Conservation (phyloP, 2,888 invertebrate genomes). For the Nemurella pictetii region DNA sequence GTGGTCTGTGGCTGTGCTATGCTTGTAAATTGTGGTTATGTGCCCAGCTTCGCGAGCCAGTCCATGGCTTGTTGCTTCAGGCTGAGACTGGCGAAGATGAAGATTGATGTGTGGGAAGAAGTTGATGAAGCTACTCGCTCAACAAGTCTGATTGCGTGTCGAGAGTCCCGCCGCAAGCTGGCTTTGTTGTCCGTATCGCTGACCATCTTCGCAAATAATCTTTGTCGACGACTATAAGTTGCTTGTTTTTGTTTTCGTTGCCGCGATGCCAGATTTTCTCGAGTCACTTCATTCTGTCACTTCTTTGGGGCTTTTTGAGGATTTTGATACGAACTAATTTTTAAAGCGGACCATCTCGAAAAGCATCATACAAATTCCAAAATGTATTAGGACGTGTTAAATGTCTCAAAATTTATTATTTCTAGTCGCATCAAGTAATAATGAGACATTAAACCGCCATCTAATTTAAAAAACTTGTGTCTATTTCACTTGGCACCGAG, state of each 20-base stretch:
- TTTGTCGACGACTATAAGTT: not conserved
- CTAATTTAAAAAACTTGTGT: not conserved
- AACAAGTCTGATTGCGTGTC: not conserved
- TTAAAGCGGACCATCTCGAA: too few species aligned
- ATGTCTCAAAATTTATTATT: not conserved
- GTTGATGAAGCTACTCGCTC: not conserved
- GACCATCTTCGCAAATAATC: not conserved
- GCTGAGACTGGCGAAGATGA: not conserved
- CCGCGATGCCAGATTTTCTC: too few species aligned
- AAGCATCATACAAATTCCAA: too few species aligned
- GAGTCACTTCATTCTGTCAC: too few species aligned
- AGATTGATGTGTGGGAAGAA: not conserved
- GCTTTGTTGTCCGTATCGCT: not conserved
- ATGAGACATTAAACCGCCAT: not conserved
- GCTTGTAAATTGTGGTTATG: too few species aligned
- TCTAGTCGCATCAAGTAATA: not conserved
- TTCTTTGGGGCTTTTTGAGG: too few species aligned
- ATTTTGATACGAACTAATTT: too few species aligned
- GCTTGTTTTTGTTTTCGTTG: not conserved
- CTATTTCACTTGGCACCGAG: not conserved
- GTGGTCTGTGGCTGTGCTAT: too few species aligned
- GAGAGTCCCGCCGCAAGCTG: not conserved
- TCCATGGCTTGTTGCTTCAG: too few species aligned
- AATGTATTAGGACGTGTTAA: too few species aligned
- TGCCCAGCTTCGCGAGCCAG: too few species aligned